phyloP scores from a whole-genome alignment of 1,140 invertebrate species.

The Heliconius eleuchia region DNA sequence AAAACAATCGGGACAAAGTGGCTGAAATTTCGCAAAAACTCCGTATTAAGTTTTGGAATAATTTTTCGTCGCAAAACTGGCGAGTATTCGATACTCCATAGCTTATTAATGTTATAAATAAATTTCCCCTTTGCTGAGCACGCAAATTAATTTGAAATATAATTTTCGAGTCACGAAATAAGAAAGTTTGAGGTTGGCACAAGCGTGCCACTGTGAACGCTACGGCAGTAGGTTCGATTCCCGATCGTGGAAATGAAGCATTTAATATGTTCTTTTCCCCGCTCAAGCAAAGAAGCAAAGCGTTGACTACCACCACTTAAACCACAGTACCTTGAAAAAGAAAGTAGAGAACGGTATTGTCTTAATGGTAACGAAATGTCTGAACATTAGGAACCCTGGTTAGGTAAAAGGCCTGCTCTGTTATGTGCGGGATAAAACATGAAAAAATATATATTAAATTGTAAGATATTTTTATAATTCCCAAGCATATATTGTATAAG shows the following conservation, averaged over 20 bases:
- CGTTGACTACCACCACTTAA: no score
- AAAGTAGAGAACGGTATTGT: not conserved
- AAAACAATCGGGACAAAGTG: not conserved
- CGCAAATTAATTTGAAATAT: conserved; percentile 24
- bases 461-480: not conserved
- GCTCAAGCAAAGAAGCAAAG: not conserved
- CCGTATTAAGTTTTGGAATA: not conserved
- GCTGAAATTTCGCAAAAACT: not conserved
- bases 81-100: not conserved
- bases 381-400: not conserved
- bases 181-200: not conserved
- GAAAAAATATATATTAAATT: not conserved
- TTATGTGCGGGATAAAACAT: not conserved
- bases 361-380: not conserved
- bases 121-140: conserved; percentile 20
- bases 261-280: no score
- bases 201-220: not conserved
- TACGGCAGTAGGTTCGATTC: not conserved
- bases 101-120: conserved; percentile 24
- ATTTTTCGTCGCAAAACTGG: conserved; percentile 11
- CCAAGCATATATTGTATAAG: not conserved
- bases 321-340: no score
- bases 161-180: not conserved
- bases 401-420: not conserved
- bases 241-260: not conserved